Percentiles rank a stretch among this genome's conserved stretches.
Conservation (phyloP, 2,113 vertebrate genomes). For the Mungos mungo region DNA sequence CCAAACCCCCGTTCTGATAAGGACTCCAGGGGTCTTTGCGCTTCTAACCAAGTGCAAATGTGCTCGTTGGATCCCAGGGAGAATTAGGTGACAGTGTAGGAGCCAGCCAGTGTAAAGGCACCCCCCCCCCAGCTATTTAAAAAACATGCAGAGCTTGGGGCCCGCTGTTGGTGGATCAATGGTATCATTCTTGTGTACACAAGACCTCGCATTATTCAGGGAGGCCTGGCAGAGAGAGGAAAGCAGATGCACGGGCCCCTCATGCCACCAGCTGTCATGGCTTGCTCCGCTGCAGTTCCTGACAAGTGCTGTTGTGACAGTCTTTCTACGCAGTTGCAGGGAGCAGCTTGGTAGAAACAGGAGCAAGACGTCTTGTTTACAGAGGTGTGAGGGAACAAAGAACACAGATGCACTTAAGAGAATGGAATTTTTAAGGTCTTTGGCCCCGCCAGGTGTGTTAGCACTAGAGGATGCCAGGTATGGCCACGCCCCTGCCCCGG, state of each 20-base stretch:
- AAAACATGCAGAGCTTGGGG: neutral
- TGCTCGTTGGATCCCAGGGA: neutral
- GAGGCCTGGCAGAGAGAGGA: constrained; percentile 55
- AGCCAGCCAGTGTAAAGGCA: neutral
- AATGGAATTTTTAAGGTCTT: neutral
- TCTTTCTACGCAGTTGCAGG: neutral
- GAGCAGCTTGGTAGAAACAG: constrained; percentile 3
- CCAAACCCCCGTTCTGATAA: neutral
- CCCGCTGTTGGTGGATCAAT: constrained; percentile 34
- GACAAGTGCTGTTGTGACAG: constrained; percentile 47
- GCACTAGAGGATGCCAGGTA: neutral
- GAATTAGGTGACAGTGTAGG: neutral
- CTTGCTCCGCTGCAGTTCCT: neutral
- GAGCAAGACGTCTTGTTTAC: neutral
- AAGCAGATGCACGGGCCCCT: constrained; percentile 46
- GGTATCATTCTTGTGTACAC: constrained; percentile 32
- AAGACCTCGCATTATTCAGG: constrained; percentile 56
- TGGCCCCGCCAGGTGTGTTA: neutral
- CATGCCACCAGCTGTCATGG: constrained; percentile 59
- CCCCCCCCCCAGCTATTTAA: neutral
- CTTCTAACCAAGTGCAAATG: constrained; percentile 24
- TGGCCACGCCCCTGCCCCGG: neutral
- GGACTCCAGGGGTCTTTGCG: neutral
- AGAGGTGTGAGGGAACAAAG: constrained; percentile 26
- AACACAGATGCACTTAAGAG: neutral